Base-by-base conservation (phyloP, 2,797 vertebrate species). In the Danio choprae region DNA sequence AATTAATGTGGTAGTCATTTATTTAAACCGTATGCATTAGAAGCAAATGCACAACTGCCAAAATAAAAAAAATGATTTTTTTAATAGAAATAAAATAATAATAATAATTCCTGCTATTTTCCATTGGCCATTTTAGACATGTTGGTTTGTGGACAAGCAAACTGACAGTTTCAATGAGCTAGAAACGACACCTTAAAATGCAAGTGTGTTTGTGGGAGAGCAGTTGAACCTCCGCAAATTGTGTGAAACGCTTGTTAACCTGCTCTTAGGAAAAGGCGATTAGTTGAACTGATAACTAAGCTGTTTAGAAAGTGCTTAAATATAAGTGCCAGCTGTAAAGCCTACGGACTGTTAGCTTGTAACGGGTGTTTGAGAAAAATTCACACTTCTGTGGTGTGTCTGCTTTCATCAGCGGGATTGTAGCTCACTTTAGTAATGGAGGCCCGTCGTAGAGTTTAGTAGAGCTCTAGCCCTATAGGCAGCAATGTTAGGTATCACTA, bases 331-430 rank as follows among this genome's bases (percentile, higher is more conserved):
- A 20, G 36, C n/a, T 58, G 53, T 56, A 72, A 71, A 58, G 53
- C 69, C 58, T 38, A 43, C 2, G 18, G 18, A 2, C 53, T 29
- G 40, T 46, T 41, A 58, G 29, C 20, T 59, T 43, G 68, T 41
- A 55, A 20, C 68, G 18, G 20, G 7, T 73, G 41, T 73, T 73
- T 73, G 70, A 62, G 22, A 62, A 41, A 15, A 74, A 11, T 67
- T 67, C n/a, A 67, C 64, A 67, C 43, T 41, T 48, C 11, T 44
- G 43, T 29, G 43, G 40, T 16, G 13, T 43, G 12, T 41, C 69
- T 72, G 7, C 3, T 44, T 58, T 58, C 38, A 43, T 43, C 40
- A 58, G 11, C 36, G 20, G 70, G 20, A n/a, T 56, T 51, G 40
- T 59, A 16, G 44, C 22, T 58, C 53, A 8, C 40, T n/a, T 15